Conservation (phyloP, 2,113 vertebrate genomes). For the Illadopsis cleaveri region DNA sequence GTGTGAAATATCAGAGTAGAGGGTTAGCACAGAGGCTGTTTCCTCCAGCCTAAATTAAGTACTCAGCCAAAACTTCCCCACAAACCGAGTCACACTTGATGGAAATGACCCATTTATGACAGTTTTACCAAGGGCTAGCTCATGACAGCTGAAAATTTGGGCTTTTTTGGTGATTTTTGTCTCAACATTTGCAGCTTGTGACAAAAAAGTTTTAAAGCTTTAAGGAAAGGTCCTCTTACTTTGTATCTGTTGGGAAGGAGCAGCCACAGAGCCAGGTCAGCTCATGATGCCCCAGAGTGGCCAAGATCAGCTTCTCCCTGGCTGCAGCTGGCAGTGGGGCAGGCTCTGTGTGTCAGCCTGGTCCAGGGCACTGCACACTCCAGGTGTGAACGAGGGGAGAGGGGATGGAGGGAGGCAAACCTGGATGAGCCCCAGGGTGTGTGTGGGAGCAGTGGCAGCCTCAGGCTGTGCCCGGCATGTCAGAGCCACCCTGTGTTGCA, state of each 20-base stretch:
- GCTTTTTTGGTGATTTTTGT: background rate
- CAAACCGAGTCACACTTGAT: background rate
- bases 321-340: background rate
- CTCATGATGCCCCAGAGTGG: accelerated
- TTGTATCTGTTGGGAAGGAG: background rate
- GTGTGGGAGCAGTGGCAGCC: accelerated
- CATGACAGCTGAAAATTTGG: background rate
- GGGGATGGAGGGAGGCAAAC: accelerated
- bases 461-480: accelerated
- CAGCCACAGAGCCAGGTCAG: background rate
- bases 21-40: background rate
- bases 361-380: background rate
- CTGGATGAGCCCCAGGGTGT: background rate
- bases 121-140: background rate
- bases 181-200: background rate
- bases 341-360: background rate
- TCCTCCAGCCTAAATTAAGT: background rate
- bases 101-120: background rate
- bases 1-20: slow-evolving; percentile 1
- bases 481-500: background rate
- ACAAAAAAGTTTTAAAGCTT: background rate
- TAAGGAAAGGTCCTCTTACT: background rate
- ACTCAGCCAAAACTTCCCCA: background rate
- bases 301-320: background rate
- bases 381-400: background rate